Evolutionary conservation across 1,140 invertebrate genomes (phyloP).

Genomic region (Platorchestia sp.): DNA sequence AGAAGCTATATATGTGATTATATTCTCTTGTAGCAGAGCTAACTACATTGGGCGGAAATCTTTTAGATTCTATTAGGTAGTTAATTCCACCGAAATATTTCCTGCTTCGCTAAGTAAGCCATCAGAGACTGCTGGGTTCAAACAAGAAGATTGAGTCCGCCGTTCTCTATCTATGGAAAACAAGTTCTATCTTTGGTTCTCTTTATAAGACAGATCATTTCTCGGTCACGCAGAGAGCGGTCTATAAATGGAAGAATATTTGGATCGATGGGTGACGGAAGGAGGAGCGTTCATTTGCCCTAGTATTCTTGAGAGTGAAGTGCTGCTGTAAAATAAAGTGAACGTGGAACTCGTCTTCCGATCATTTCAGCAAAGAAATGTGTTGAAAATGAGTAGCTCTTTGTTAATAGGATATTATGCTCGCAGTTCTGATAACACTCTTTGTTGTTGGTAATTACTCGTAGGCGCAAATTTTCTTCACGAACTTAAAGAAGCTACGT

Average conservation of each 20-base stretch:
- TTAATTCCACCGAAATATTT: background rate
- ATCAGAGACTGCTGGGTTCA: too few relatives aligned
- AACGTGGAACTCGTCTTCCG: background rate
- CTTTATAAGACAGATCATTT: background rate
- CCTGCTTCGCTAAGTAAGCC: background rate
- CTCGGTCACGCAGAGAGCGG: background rate
- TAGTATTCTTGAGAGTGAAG: background rate
- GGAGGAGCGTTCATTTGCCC: background rate
- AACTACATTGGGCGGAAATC: too few relatives aligned
- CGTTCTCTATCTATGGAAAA: background rate
- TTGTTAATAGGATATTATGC: background rate
- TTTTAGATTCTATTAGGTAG: too few relatives aligned
- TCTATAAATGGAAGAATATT: background rate
- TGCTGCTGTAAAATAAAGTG: background rate
- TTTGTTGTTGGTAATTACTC: background rate
- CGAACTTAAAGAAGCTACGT: background rate
- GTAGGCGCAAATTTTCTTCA: background rate
- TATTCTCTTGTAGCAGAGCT: background rate
- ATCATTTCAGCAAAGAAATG: background rate
- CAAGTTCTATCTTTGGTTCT: background rate
- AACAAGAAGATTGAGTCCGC: background rate
- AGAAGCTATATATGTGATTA: background rate
- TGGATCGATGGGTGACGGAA: background rate
- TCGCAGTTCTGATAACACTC: background rate
- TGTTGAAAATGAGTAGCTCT: background rate